A percentile compares a stretch with the other conserved stretches of the same genome.
These are phyloP conservation scores for Branchinecta lynchi DNA, from an alignment of 1,140 invertebrate species.

Conservation along the genomic window DNA sequence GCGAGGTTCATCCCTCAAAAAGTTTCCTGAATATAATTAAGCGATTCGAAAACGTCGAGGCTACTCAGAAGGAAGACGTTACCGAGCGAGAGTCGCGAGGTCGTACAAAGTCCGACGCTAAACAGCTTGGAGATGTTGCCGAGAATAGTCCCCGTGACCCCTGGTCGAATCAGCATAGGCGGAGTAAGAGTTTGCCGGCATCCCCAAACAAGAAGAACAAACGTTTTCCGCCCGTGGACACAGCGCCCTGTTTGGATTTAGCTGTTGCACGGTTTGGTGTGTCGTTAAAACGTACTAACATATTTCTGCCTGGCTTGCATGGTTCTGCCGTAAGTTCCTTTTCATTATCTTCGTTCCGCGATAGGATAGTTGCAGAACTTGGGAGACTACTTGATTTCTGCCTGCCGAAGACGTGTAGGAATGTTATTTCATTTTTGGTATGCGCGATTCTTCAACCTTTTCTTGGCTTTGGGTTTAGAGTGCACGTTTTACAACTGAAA, in stretches of 20 bases:
- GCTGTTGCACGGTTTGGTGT: conserved; percentile 1
- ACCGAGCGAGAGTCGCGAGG: background rate
- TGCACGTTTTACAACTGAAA: no score
- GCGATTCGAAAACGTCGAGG: no score
- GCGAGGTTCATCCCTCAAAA: background rate
- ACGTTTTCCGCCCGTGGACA: background rate
- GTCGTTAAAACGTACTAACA: background rate
- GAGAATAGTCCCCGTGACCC: background rate
- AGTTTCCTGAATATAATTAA: background rate
- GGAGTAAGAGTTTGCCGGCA: background rate
- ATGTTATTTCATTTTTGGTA: no score
- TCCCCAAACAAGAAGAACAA: background rate
- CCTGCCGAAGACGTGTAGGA: no score
- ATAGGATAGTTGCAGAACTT: no score
- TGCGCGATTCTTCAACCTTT: no score
- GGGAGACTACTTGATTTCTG: no score
- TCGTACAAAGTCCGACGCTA: background rate
- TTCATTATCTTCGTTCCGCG: no score
- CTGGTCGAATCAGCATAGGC: background rate
- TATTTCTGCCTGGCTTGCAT: background rate
- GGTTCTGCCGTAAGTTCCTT: background rate
- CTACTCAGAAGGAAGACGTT: background rate
- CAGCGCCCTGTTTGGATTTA: background rate
- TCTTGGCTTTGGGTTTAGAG: no score
- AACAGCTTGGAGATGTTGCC: background rate